phyloP scores from a whole-genome alignment of 2,113 vertebrate genomes.

The Dipodomys stephensi region DNA sequence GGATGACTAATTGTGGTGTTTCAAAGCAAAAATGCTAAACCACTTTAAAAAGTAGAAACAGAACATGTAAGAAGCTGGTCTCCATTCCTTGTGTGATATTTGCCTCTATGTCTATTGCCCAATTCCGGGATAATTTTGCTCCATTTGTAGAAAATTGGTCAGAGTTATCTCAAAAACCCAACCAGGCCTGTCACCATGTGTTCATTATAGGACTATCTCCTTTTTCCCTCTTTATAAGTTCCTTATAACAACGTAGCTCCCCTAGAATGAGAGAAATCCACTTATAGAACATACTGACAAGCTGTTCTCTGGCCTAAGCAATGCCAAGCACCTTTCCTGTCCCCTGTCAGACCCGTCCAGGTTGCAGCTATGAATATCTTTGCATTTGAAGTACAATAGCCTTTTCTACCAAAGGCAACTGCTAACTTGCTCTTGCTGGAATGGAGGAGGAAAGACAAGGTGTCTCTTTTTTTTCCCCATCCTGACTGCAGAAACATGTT shows the following conservation, averaged over 20 bases:
- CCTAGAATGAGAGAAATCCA: background rate
- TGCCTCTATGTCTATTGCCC: background rate
- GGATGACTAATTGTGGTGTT: background rate
- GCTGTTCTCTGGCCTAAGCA: background rate
- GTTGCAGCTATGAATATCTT: background rate
- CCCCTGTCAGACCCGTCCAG: background rate
- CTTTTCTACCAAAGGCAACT: background rate
- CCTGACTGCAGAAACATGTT: background rate
- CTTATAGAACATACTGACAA: background rate
- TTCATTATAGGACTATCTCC: background rate
- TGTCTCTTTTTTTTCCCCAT: background rate
- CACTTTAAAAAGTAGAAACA: conserved; percentile 19
- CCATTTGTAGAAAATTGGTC: background rate
- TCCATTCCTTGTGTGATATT: background rate
- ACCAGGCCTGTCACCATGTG: background rate
- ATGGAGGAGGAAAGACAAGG: background rate
- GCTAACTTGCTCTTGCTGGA: background rate
- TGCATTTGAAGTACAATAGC: background rate
- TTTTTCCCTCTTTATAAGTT: background rate
- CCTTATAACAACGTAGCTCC: rapidly evolving
- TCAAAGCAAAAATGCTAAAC: background rate
- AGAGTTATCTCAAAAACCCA: background rate
- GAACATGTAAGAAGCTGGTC: background rate
- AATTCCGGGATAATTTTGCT: background rate
- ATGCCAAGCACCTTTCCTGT: background rate